Base-by-base conservation (phyloP, 2,113 vertebrate genomes). In the Hyperopisus bebe region DNA sequence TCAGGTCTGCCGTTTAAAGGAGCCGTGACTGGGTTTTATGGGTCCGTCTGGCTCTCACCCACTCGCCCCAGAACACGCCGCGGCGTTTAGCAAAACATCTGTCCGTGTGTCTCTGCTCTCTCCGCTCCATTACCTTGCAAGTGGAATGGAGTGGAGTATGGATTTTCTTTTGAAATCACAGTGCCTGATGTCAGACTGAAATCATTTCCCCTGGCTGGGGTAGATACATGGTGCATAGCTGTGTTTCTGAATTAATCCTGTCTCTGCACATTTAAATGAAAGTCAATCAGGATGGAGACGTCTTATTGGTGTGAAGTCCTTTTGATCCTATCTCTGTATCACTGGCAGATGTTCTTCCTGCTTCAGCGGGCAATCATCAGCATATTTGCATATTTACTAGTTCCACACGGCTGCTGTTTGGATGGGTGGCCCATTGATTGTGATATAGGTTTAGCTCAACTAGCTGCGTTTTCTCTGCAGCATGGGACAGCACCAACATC, bases 51-150 rank as follows among this genome's bases (percentile, higher is more conserved):
- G 62, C 74, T 80, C 13, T 74, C 66, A 27, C 35, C 74, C 74
- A 70, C 62, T 80, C 17, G 17, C n/a, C 74, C 74, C 15, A 80
- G 4, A 80, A 80, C 35, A 42, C 1, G 35, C 31, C 74, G 13
- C 13, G 17, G 17, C 17, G 0, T 80, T 80, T 80, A 80, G 74
- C 1, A 35, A 80, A 42, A 80, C 74, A 80, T 80, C 74, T 80
- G 74, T 42, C 74, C 35, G 2, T 4, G 74, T 80, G 74, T 80
- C 74, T 80, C 31, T 39, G 74, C 35, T 80, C 74, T 80, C 74
- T 80, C 74, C 35, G 74, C 35, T 80, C 74, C 74, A 80, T 80
- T 80, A 80, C 74, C 74, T 80, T 80, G 74, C n/a, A 80, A 80
- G 74, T 80, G 70, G 70, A 77, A 77, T 77, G 70, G 70, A 77